Evolutionary conservation across 2,888 invertebrate genomes (phyloP), one percentile per base, ranked within the genome.

Genomic region (Carterocephalus palaemon): DNA sequence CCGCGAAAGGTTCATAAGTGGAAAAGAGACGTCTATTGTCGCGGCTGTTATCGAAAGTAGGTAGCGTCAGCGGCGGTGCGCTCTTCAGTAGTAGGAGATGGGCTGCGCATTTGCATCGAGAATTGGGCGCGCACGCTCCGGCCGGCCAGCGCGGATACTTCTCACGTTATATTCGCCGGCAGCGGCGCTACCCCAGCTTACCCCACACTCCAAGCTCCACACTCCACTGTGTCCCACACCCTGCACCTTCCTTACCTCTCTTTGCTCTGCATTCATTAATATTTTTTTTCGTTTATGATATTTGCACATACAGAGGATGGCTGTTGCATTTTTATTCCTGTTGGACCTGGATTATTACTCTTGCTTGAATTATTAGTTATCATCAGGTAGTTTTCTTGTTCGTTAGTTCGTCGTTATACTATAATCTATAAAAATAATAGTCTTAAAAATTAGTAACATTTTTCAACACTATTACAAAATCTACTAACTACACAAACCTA

Each of bases 41-140:
- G 53, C 51, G 59, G 62, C 62, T 60, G 62, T 66, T 71, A 73
- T 74, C 70, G 71, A 72, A 74, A 75, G 61, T 71, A 66, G 70
- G 70, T 70, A 74, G 69, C 63, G 59, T 65, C 67, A 59, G 62
- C 65, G 62, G 62, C 53, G 50, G 57, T 58, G 53, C 59, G 52
- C 63, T 53, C 49, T 38, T 51, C 49, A 41, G 51, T 65, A 60
- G 57, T 63, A 65, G 62, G 64, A 65, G 74, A 70, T 67, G 72
- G 68, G 64, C 65, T 56, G 63, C 57, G 53, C 69, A 85, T 85
- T 85, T 77, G 82, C 84, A 85, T 85, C 76, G 72, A 65, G 69
- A 83, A 81, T 84, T 83, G 85, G 85, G 75, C 69, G 72, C 74
- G 77, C 85, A 85, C 85, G 85, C 77, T 75, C 62, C 65, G 65